Conservation (phyloP, 2,888 invertebrate species). For the Siphlonurus alternatus region DNA sequence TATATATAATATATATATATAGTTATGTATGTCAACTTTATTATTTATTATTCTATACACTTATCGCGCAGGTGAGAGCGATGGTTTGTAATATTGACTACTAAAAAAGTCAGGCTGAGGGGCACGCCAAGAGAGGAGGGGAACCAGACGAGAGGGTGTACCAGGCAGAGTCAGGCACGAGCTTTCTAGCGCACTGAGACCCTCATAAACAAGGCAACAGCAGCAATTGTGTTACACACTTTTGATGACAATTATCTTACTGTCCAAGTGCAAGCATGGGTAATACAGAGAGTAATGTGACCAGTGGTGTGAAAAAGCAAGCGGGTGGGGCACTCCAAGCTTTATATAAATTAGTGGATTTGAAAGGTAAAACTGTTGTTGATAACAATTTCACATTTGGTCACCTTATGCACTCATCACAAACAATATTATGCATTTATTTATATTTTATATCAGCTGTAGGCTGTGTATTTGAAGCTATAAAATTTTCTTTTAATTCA, state of each 20-base stretch:
- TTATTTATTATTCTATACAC: no score
- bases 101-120: no score
- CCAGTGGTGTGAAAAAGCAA: constrained; percentile 90
- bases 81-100: background rate
- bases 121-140: background rate
- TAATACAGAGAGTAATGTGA: constrained; percentile 45
- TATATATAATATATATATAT: no score
- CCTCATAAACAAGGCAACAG: background rate
- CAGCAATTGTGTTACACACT: no score
- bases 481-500: no score
- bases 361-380: constrained; percentile 71
- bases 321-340: constrained; percentile 70
- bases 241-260: background rate
- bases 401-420: no score
- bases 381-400: no score
- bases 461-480: no score
- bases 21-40: no score
- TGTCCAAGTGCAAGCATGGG: constrained; percentile 24
- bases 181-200: background rate
- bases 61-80: no score
- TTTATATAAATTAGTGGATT: constrained; percentile 74
- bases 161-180: background rate
- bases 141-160: background rate
- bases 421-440: no score
- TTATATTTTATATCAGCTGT: no score